These are phyloP conservation scores for Plebejus argus DNA, from an alignment of 2,888 invertebrate species.

Conservation along the genomic window DNA sequence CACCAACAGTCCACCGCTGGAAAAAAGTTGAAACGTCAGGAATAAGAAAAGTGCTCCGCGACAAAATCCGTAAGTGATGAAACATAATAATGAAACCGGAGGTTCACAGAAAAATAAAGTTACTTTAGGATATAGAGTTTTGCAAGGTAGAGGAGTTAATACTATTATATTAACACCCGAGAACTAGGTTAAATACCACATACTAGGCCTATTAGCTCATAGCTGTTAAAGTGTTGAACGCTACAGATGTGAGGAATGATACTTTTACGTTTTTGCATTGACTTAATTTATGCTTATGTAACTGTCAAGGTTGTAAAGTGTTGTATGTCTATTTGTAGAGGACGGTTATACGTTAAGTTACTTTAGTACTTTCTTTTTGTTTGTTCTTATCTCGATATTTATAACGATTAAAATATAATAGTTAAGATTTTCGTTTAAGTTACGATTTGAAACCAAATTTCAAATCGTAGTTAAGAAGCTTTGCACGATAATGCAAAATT, in stretches of 20 bases:
- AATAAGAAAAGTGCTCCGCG: too few species aligned
- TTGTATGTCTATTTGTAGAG: slow-evolving; percentile 6
- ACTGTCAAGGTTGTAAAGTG: slow-evolving; percentile 15
- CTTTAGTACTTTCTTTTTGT: not conserved
- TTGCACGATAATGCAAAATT: too few species aligned
- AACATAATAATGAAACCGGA: not conserved
- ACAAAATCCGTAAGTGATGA: too few species aligned
- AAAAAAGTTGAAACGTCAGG: too few species aligned
- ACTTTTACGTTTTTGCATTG: slow-evolving; percentile 24
- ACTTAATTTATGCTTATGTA: slow-evolving; percentile 11
- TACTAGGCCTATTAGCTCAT: slow-evolving; percentile 8
- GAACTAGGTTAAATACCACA: not conserved
- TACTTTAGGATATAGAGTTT: not conserved
- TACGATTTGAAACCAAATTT: too few species aligned
- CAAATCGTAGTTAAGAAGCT: too few species aligned
- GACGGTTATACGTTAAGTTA: not conserved
- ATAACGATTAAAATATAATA: not conserved
- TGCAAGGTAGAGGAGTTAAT: not conserved
- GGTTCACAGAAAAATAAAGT: not conserved
- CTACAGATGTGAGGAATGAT: not conserved
- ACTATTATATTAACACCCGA: not conserved
- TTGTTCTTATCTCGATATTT: not conserved
- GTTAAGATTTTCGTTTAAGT: too few species aligned
- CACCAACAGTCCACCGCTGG: too few species aligned
- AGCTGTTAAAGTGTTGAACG: slow-evolving; percentile 5